Conservation (phyloP, 2,113 vertebrate genomes). For the Vimba vimba region DNA sequence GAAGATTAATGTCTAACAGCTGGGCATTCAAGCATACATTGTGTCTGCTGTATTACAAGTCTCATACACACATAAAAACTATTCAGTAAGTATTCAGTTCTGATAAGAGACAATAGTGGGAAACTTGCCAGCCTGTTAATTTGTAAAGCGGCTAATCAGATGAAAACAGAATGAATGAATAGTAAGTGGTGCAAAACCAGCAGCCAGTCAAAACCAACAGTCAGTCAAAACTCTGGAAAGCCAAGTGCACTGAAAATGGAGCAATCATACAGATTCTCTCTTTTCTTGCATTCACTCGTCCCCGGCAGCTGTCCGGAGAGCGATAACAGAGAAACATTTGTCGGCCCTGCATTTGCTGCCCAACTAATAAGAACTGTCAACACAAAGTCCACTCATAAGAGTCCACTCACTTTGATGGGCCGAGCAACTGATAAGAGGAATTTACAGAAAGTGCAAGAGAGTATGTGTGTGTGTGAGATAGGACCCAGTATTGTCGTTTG, state of each 20-base stretch:
- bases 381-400: conserved; percentile 31
- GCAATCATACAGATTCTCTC: conserved; percentile 6
- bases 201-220: conserved; percentile 8
- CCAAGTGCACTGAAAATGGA: conserved; percentile 8
- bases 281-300: background rate
- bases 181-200: background rate
- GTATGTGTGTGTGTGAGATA: background rate
- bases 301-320: background rate
- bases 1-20: conserved; percentile 25
- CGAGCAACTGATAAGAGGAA: conserved; percentile 36
- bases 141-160: conserved; percentile 19
- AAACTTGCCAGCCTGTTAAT: conserved; percentile 1
- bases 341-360: conserved; percentile 29
- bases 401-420: conserved; percentile 34
- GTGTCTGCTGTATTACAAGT: background rate
- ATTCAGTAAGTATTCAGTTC: background rate
- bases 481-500: conserved; percentile 53
- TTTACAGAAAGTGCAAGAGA: conserved; percentile 6
- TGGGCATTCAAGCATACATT: conserved; percentile 5
- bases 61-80: background rate
- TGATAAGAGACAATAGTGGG: conserved; percentile 7
- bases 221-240: background rate
- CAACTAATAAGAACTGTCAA: conserved; percentile 52
- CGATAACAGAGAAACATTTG: conserved; percentile 31
- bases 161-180: background rate